Evolutionary conservation across 2,113 vertebrate species (phyloP).

Genomic region (Zosterops hypoxanthus): DNA sequence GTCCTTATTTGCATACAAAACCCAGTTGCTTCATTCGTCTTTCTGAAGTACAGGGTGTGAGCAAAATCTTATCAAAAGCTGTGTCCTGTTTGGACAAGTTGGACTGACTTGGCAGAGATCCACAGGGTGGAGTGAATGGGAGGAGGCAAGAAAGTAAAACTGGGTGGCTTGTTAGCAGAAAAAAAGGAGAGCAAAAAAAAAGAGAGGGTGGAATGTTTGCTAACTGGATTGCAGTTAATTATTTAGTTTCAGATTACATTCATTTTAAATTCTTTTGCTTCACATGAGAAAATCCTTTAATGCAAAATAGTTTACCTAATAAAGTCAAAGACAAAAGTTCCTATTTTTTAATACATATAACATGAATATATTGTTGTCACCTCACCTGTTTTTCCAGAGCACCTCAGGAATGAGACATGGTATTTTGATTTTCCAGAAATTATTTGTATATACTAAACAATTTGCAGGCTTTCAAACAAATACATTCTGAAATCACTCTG

Average conservation of each 20-base stretch:
- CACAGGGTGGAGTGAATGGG: slow-evolving; percentile 78
- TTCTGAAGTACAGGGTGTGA: slow-evolving; percentile 78
- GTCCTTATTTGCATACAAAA: slow-evolving; percentile 78
- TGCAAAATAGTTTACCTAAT: slow-evolving; percentile 50
- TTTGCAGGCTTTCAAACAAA: not conserved
- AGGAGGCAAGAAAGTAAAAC: slow-evolving; percentile 80
- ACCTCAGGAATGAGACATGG: not conserved
- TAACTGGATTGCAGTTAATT: slow-evolving; percentile 64
- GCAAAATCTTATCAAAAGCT: slow-evolving; percentile 78
- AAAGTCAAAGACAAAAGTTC: slow-evolving; percentile 17
- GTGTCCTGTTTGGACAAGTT: slow-evolving; percentile 84
- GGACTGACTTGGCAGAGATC: slow-evolving; percentile 74
- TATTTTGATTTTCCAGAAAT: slow-evolving; percentile 23
- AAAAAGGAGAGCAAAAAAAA: slow-evolving; percentile 32
- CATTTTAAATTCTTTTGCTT: slow-evolving; percentile 27
- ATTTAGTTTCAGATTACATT: slow-evolving; percentile 71
- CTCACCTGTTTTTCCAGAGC: not conserved
- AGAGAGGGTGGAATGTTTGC: slow-evolving; percentile 73
- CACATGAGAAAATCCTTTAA: slow-evolving; percentile 51
- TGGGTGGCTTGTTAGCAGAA: slow-evolving; percentile 71
- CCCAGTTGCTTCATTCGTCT: slow-evolving; percentile 74
- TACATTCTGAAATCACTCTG: not conserved
- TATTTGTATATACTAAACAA: not conserved
- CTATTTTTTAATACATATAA: not conserved
- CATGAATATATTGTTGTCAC: not conserved